Conservation (phyloP, 1,140 invertebrate genomes). For the Pseudomyrmex flavicornis region DNA sequence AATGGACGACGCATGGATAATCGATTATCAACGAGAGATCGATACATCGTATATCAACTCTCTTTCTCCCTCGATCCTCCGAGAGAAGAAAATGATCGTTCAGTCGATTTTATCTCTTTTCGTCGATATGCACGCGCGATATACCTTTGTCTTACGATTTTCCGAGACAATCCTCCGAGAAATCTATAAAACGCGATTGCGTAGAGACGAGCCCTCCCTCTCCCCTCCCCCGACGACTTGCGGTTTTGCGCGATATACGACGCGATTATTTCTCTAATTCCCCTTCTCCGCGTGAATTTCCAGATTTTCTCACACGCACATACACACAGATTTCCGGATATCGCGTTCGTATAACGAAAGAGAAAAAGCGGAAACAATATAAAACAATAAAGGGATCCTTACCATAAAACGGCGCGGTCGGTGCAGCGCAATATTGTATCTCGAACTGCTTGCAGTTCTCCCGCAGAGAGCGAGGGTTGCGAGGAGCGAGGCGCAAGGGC, state of each 20-base stretch:
- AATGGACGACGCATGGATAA: slow-evolving; percentile 60
- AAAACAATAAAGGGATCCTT: slow-evolving; percentile 81
- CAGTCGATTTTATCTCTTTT: too few species aligned
- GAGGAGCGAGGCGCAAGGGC: background rate
- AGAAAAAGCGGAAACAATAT: slow-evolving; percentile 78
- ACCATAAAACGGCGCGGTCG: slow-evolving; percentile 75
- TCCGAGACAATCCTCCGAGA: background rate
- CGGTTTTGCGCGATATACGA: background rate
- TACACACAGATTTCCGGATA: background rate
- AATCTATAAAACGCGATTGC: slow-evolving; percentile 7
- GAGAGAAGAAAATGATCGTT: background rate
- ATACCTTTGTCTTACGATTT: slow-evolving; percentile 8
- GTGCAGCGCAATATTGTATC: slow-evolving; percentile 76
- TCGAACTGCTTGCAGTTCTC: slow-evolving; percentile 54
- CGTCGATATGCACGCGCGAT: background rate
- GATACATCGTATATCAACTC: slow-evolving; percentile 28
- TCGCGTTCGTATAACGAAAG: slow-evolving; percentile 62
- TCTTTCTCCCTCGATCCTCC: too few species aligned
- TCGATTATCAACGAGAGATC: slow-evolving; percentile 64
- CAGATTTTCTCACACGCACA: background rate
- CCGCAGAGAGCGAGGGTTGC: slow-evolving; percentile 19
- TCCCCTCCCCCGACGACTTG: too few species aligned
- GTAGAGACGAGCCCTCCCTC: background rate
- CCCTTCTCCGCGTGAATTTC: slow-evolving; percentile 4
- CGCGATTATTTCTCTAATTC: slow-evolving; percentile 21